Evolutionary conservation across 1,140 invertebrate genomes (phyloP), one percentile per base, ranked within the genome.

Genomic region (Chymomyza costata): DNA sequence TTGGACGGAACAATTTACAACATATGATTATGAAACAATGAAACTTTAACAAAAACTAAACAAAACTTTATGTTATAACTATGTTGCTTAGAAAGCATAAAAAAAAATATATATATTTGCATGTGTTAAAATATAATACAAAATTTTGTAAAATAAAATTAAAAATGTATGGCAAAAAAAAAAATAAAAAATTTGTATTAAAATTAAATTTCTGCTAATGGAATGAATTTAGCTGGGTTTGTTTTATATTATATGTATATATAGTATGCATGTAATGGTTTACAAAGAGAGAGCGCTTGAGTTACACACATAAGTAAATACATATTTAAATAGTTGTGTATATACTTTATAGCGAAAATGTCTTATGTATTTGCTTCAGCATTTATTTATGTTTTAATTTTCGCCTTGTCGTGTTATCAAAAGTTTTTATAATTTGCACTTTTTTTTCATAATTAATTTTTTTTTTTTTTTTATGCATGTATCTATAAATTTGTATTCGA

Each of bases 1-100:
- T 80, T 80, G 73, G 73, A 80, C 73, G 73, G 73, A 80, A 80
- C 74, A 80, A 80, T 80, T 80, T 80, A 81, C 73, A 80, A 80
- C 67, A 80, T 81, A 80, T 80, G 73, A 80, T 80, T 80, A 71
- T 80, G 74, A 80, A 80, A 78, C 73, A 78, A 78, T 80, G 66
- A 43, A 38, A 15, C 28, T 25, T 19, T 34, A 48, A 48, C 31
- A 25, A 37, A 48, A 11, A 28, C 17, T 15, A 15, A 48, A 45
- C 11, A 45, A 15, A 35, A 37, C n/a, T 47, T 1, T 35, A 2
- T 35, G 30, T 46, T 15, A 19, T 16, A 16, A 14, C n/a, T 34
- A n/a, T 34, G 32, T 34, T 34, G 25, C 10, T 34, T 38, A 38
- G 7, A 15, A 13, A 38, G 7, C 35, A 38, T 6, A 6, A 38